These are phyloP conservation scores for Pelecanoides urinatrix DNA, from an alignment of 2,113 vertebrate species.

Conservation along the genomic window DNA sequence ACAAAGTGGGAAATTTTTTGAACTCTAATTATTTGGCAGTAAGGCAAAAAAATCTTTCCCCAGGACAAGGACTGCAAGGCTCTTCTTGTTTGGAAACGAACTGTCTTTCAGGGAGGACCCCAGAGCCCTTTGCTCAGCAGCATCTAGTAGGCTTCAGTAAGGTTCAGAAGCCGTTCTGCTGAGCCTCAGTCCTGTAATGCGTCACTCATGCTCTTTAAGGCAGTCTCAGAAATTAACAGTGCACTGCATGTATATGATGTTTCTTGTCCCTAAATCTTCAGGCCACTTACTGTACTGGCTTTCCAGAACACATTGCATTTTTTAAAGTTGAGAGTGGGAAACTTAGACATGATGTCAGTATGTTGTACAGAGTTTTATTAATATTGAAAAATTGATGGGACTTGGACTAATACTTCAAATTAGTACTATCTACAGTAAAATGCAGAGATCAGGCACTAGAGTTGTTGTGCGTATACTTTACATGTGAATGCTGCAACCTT, in stretches of 20 bases:
- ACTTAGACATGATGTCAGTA: neutral
- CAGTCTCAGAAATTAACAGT: neutral
- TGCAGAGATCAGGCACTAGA: neutral
- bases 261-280: neutral
- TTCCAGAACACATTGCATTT: neutral
- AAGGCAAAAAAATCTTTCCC: neutral
- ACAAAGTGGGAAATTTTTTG: neutral
- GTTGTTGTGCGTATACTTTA: neutral
- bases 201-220: neutral
- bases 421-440: neutral
- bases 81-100: neutral
- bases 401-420: neutral
- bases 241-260: neutral
- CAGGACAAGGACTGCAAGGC: neutral
- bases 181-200: neutral
- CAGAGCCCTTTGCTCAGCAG: neutral
- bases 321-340: neutral
- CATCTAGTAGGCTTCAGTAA: neutral
- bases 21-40: neutral
- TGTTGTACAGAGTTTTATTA: neutral
- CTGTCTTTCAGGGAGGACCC: neutral
- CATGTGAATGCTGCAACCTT: neutral
- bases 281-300: neutral
- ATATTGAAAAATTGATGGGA: neutral
- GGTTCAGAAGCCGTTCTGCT: neutral